These are phyloP conservation scores for Podarcis cretensis DNA, from an alignment of 2,113 vertebrate genomes.

Conservation along the genomic window DNA sequence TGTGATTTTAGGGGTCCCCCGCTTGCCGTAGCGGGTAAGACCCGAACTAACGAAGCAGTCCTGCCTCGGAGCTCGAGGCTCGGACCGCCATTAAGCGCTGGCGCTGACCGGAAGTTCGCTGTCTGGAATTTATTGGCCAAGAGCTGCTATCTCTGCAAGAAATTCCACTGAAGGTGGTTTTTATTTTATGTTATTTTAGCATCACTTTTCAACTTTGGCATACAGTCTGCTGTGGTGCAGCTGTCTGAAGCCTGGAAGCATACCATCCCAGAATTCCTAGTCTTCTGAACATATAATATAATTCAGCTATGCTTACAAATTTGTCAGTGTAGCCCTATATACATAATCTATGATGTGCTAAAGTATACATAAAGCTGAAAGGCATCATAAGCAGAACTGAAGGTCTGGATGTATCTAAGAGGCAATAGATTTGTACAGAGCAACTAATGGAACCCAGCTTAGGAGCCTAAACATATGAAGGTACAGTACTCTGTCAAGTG, in stretches of 20 bases:
- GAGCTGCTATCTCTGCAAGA: not conserved
- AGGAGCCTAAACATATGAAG: not conserved
- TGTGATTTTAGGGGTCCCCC: too few species aligned
- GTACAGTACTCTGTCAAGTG: not conserved
- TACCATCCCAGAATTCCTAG: not conserved
- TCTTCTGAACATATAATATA: not conserved
- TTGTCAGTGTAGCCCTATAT: not conserved
- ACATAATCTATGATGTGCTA: not conserved
- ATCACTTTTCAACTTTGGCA: not conserved
- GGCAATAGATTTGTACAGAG: not conserved
- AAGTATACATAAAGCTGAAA: not conserved
- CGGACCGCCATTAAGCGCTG: too few species aligned
- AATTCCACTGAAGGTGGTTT: not conserved
- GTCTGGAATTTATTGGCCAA: not conserved
- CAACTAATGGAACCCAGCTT: not conserved
- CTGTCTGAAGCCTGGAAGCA: not conserved
- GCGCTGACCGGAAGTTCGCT: too few species aligned
- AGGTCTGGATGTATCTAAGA: not conserved
- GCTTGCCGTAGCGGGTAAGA: too few species aligned
- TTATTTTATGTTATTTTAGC: too few species aligned
- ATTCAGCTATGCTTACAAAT: not conserved
- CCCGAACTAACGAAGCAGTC: too few species aligned
- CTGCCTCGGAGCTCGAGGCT: too few species aligned
- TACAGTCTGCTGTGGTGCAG: not conserved
- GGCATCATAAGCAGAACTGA: not conserved